phyloP scores from a whole-genome alignment of 23 tunicate genomes.

The Trididemnum nubilum region DNA sequence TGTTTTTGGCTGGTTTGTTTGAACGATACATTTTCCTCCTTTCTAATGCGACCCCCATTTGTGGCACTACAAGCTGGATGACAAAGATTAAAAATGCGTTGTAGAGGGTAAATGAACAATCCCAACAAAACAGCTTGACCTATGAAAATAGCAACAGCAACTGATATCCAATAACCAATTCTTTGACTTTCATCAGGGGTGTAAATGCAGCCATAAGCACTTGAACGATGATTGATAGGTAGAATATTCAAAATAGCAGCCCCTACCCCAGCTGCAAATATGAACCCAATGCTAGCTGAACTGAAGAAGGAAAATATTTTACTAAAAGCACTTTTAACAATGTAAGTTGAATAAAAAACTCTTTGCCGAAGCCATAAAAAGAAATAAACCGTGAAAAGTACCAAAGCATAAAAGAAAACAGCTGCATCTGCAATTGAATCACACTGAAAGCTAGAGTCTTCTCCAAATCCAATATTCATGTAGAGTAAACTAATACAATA shows the following conservation, averaged over 20 bases:
- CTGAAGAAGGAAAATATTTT: conserved; percentile 33
- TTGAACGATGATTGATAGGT: conserved; percentile 43
- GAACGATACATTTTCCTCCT: too few relatives aligned
- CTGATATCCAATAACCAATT: not conserved
- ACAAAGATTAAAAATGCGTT: conserved; percentile 19
- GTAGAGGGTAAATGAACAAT: conserved; percentile 61
- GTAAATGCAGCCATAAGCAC: conserved; percentile 38
- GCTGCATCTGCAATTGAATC: conserved; percentile 53
- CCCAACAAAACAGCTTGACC: conserved; percentile 53
- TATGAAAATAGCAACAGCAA: conserved; percentile 33
- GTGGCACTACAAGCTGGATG: not conserved
- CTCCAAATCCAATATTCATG: conserved; percentile 36
- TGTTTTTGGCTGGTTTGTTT: too few relatives aligned
- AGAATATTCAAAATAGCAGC: conserved; percentile 6
- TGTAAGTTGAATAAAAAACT: conserved; percentile 48
- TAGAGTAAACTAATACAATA: conserved; percentile 6
- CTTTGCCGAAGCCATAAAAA: conserved; percentile 77
- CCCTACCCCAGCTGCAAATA: conserved; percentile 36
- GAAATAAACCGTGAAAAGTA: conserved; percentile 37
- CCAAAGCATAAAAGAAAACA: conserved; percentile 33
- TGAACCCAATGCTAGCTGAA: conserved; percentile 40
- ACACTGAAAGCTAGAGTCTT: conserved; percentile 14
- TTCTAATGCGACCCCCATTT: too few relatives aligned
- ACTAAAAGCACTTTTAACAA: conserved; percentile 32
- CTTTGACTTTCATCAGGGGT: conserved; percentile 4